Evolutionary conservation across 35 echinoderm and acorn worm species (phyloP).

Genomic region (Apostichopus californicus): DNA sequence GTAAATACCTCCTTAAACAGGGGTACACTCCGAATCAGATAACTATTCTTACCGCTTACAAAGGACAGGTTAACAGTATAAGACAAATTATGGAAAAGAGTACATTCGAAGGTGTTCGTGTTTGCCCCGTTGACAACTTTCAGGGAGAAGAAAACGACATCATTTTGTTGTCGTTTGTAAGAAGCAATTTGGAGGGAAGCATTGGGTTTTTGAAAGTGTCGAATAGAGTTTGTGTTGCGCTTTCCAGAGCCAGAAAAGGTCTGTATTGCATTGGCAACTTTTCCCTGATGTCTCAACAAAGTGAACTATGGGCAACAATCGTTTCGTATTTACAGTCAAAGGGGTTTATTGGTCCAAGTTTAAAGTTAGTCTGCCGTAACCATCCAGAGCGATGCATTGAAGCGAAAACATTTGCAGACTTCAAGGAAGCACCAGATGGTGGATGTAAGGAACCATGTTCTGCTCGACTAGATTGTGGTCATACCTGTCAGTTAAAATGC

Average conservation of each 20-base stretch:
- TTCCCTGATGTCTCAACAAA: slow-evolving; percentile 25
- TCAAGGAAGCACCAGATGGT: slow-evolving; percentile 45
- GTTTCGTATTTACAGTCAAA: too few species aligned
- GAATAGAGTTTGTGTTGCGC: slow-evolving; percentile 77
- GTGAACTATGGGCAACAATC: too few species aligned
- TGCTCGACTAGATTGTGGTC: not conserved
- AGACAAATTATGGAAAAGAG: slow-evolving; percentile 59
- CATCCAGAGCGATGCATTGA: not conserved
- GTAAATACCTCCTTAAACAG: slow-evolving; percentile 78
- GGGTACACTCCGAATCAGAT: slow-evolving; percentile 61
- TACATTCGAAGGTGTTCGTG: not conserved
- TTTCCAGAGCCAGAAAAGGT: slow-evolving; percentile 87
- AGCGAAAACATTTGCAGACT: slow-evolving; percentile 48
- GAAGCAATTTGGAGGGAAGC: slow-evolving; percentile 70
- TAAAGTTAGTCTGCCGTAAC: too few species aligned
- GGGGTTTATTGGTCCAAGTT: too few species aligned
- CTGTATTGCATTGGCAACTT: slow-evolving; percentile 90
- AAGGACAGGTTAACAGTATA: slow-evolving; percentile 64
- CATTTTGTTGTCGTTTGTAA: slow-evolving; percentile 78
- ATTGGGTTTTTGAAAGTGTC: slow-evolving; percentile 78
- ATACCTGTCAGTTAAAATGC: slow-evolving; percentile 66
- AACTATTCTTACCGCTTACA: slow-evolving; percentile 88
- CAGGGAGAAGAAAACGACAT: slow-evolving; percentile 92
- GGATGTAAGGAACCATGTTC: slow-evolving; percentile 64
- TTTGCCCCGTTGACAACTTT: slow-evolving; percentile 71